A percentile compares a stretch with the other conserved stretches of the same genome.
phyloP scores from a whole-genome alignment of 2,113 vertebrate species.

The Entomyzon cyanotis region DNA sequence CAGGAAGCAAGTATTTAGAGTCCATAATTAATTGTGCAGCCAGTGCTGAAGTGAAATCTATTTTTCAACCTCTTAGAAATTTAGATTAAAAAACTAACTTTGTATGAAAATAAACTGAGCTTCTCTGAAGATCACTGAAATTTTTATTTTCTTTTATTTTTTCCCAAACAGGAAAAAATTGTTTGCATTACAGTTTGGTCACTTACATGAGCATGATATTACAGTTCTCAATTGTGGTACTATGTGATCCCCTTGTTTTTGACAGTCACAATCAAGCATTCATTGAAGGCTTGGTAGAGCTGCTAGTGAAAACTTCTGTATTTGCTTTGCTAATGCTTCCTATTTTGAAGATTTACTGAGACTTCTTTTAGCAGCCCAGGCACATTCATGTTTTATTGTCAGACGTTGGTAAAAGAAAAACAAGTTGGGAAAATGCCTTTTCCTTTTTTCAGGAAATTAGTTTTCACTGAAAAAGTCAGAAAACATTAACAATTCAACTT shows the following conservation, averaged over 20 bases:
- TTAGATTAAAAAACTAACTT: background rate
- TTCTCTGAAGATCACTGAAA: background rate
- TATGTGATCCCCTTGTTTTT: background rate
- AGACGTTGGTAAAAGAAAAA: background rate
- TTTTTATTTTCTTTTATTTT: background rate
- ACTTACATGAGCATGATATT: background rate
- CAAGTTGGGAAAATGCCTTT: background rate
- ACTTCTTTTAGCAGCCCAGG: background rate
- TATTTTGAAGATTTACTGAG: background rate
- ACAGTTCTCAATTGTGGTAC: background rate
- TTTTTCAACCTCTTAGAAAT: background rate
- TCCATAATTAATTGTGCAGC: background rate
- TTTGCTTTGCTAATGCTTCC: background rate
- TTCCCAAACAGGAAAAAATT: rapidly evolving
- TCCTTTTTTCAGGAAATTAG: background rate
- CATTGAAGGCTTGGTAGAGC: background rate
- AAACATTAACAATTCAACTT: background rate
- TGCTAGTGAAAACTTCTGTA: background rate
- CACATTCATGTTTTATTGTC: background rate
- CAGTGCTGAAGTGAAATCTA: background rate
- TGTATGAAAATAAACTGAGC: background rate
- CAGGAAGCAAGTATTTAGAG: background rate
- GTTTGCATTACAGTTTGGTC: background rate
- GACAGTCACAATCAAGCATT: background rate
- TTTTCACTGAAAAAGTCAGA: background rate